These are phyloP conservation scores for Lepisosteus osseus DNA, from an alignment of 2,113 vertebrate species.

Conservation along the genomic window DNA sequence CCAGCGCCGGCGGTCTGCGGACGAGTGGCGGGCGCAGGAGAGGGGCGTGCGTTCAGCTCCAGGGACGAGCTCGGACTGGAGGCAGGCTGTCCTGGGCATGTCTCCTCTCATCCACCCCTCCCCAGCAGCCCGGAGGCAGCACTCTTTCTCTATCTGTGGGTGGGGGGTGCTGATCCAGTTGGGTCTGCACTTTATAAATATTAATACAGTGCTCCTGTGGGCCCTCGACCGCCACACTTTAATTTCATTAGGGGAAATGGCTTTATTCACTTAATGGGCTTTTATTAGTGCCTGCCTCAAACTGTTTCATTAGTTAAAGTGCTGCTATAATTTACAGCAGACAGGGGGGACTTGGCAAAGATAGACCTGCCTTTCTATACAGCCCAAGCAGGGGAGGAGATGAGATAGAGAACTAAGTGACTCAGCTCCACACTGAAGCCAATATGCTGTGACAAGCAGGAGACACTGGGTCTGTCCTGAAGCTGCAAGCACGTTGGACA, in stretches of 20 bases:
- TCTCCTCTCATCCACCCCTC: conserved; percentile 60
- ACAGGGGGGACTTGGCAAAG: conserved; percentile 26
- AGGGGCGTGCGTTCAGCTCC: conserved; percentile 23
- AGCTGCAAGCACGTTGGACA: too few species aligned
- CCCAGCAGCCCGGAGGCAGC: conserved; percentile 60
- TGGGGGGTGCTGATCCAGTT: conserved; percentile 21
- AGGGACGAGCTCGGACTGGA: conserved; percentile 53
- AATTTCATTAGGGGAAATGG: conserved; percentile 81
- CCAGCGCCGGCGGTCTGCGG: conserved; percentile 10
- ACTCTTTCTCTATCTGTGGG: conserved; percentile 58
- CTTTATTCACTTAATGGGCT: conserved; percentile 82
- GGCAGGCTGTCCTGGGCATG: conserved; percentile 61
- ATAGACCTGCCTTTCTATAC: too few species aligned
- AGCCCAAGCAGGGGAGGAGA: too few species aligned
- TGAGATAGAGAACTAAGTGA: too few species aligned
- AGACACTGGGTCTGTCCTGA: too few species aligned
- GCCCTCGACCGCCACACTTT: conserved; percentile 65
- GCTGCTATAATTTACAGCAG: conserved; percentile 80
- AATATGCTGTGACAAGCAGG: too few species aligned
- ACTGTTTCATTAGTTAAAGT: conserved; percentile 84
- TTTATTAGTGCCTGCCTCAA: conserved; percentile 79
- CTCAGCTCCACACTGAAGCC: too few species aligned
- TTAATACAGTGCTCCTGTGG: conserved; percentile 67
- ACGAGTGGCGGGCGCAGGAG: conserved; percentile 13
- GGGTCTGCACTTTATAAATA: conserved; percentile 78